phyloP scores from a whole-genome alignment of 1,140 invertebrate species.

The Anastrepha ludens region DNA sequence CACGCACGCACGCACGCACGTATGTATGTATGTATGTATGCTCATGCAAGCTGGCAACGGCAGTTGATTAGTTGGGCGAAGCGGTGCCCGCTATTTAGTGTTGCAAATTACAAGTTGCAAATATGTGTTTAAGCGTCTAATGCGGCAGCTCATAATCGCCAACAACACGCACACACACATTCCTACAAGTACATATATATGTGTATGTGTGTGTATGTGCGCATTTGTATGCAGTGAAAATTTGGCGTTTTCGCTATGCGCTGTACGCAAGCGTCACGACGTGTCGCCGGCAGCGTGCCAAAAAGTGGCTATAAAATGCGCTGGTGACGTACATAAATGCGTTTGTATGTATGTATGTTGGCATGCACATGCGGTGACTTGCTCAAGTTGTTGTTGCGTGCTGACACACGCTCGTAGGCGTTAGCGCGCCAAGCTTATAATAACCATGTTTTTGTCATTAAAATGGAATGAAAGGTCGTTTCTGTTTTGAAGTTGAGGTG shows the following conservation, averaged over 20 bases:
- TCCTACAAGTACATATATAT: too few species aligned
- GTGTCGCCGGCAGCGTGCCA: conserved; percentile 7
- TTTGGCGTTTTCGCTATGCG: background rate
- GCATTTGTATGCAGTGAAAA: background rate
- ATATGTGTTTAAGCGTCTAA: background rate
- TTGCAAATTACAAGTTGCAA: conserved; percentile 48
- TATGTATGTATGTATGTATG: background rate
- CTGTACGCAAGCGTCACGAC: background rate
- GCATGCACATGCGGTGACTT: background rate
- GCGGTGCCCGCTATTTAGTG: background rate
- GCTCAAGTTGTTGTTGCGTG: background rate
- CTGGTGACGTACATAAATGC: background rate
- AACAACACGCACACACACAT: background rate
- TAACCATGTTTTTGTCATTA: conserved; percentile 42
- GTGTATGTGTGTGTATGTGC: background rate
- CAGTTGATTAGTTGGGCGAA: background rate
- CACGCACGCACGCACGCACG: background rate
- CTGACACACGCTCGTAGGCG: conserved; percentile 20
- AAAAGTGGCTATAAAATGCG: conserved; percentile 28
- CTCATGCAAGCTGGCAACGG: background rate
- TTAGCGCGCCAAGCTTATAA: conserved; percentile 3
- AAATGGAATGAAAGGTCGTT: conserved; percentile 45
- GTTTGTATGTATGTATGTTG: background rate
- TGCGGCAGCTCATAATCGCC: background rate
- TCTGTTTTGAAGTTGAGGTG: background rate